A percentile compares a stretch with the other conserved stretches of the same genome.
Evolutionary conservation across 2,888 invertebrate species (phyloP).

Genomic region (Amiota communis): DNA sequence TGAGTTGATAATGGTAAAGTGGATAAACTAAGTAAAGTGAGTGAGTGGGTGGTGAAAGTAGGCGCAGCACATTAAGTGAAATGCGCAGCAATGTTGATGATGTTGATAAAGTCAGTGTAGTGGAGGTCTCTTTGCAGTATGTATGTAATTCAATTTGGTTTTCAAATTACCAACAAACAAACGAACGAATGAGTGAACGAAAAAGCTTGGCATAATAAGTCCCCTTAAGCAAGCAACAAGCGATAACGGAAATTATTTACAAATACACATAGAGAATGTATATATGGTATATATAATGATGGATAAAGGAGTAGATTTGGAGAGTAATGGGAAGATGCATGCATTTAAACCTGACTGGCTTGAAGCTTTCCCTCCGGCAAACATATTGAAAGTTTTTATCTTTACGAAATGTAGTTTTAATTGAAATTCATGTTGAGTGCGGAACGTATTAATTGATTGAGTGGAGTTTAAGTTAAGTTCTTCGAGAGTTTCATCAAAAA

Average conservation of each 20-base stretch:
- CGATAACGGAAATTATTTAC: too few relatives aligned
- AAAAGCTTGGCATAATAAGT: too few relatives aligned
- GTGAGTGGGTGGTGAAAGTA: constrained; percentile 1
- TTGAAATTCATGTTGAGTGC: constrained; percentile 55
- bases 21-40: neutral
- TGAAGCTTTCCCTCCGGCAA: neutral
- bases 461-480: constrained; percentile 52
- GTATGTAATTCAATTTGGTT: constrained; percentile 58
- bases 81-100: neutral
- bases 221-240: too few relatives aligned
- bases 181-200: neutral
- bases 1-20: too few relatives aligned
- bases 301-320: too few relatives aligned
- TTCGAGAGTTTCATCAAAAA: neutral
- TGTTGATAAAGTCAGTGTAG: constrained; percentile 32
- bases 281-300: too few relatives aligned
- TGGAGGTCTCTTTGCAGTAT: neutral
- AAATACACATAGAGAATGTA: too few relatives aligned
- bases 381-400: too few relatives aligned
- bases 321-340: neutral
- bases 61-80: neutral
- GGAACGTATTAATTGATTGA: constrained; percentile 56
- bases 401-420: constrained; percentile 48
- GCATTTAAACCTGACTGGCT: neutral
- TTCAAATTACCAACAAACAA: constrained; percentile 53